Conservation (phyloP, 1,140 invertebrate genomes). For the Drosophila nasuta region DNA sequence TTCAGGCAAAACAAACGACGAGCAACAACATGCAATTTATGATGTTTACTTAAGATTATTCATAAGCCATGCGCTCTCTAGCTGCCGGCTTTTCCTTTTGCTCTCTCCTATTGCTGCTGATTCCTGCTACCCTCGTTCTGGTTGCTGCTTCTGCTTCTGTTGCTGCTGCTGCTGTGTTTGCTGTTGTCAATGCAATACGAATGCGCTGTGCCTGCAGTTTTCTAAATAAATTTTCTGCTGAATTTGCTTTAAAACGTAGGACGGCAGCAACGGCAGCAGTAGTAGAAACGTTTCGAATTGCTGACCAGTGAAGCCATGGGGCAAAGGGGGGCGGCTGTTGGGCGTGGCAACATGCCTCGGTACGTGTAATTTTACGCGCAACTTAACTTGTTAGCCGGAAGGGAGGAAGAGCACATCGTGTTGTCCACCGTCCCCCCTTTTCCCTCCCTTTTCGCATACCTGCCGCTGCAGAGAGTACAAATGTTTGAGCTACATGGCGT, state of each 20-base stretch:
- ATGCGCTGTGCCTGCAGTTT: conserved; percentile 74
- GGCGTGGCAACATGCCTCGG: conserved; percentile 71
- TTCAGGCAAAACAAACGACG: conserved; percentile 59
- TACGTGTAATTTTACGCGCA: conserved; percentile 82
- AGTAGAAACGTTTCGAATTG: conserved; percentile 60
- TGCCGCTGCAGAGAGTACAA: conserved; percentile 45
- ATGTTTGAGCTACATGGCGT: conserved; percentile 76
- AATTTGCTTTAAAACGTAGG: conserved; percentile 71
- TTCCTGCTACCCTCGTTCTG: not conserved
- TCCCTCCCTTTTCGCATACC: not conserved
- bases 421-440: not conserved
- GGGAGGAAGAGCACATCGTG: not conserved
- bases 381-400: conserved; percentile 76
- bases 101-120: conserved; percentile 13
- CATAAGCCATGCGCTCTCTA: conserved; percentile 49
- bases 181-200: conserved; percentile 73
- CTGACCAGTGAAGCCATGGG: conserved; percentile 59
- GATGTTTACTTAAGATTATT: conserved; percentile 81
- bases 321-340: conserved; percentile 12
- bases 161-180: conserved; percentile 17
- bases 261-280: conserved; percentile 5
- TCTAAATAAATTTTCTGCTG: conserved; percentile 78
- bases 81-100: not conserved
- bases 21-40: conserved; percentile 77
- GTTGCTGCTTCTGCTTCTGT: not conserved